These are phyloP conservation scores for Ochropleura leucogaster DNA, from an alignment of 2,888 invertebrate species.

Conservation along the genomic window DNA sequence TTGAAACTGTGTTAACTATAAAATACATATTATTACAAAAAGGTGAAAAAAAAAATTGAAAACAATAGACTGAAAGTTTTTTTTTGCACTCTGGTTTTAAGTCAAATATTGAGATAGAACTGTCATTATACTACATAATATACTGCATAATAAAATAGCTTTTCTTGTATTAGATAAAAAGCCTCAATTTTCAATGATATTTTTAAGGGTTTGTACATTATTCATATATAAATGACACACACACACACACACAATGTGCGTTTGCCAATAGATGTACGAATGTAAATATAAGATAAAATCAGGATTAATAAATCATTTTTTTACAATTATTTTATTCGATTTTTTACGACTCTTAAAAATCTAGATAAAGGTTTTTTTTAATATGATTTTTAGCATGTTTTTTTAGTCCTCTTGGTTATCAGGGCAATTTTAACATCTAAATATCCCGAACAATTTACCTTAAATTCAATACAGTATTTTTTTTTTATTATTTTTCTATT, in stretches of 20 bases:
- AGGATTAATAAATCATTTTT: neutral
- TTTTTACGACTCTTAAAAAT: slow-evolving; percentile 2
- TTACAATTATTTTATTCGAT: neutral
- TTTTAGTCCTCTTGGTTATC: slow-evolving; percentile 15
- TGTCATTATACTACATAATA: neutral
- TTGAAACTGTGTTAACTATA: neutral
- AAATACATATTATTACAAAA: neutral
- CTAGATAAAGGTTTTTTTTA: neutral
- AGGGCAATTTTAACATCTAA: slow-evolving; percentile 38
- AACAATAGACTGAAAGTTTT: neutral
- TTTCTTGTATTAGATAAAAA: neutral
- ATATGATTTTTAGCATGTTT: slow-evolving; percentile 4
- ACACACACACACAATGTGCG: neutral
- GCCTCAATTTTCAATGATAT: neutral
- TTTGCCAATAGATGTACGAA: slow-evolving; percentile 4
- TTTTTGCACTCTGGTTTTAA: neutral
- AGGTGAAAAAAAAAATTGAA: neutral
- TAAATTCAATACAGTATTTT: neutral
- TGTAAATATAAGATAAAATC: slow-evolving; percentile 12
- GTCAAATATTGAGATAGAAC: neutral
- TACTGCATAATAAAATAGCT: neutral
- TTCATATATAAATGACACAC: neutral
- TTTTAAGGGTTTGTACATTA: neutral
- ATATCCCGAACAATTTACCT: neutral
- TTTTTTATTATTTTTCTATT: neutral